Percentiles rank a stretch among this genome's conserved stretches.
phyloP scores from a whole-genome alignment of 2,888 invertebrate species.

The Leucoma salicis region DNA sequence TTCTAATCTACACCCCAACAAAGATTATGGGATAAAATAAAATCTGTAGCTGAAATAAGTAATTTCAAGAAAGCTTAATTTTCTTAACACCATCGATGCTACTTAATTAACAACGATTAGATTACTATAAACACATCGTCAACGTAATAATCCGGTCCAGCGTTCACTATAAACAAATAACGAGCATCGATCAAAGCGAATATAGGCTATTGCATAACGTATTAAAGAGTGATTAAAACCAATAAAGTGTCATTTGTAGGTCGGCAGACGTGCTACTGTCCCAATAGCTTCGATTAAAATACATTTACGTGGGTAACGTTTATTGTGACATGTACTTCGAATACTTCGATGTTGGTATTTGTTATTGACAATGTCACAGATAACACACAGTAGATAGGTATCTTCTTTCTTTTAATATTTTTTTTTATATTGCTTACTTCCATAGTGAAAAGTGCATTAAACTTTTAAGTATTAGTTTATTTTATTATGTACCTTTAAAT shows the following conservation, averaged over 20 bases:
- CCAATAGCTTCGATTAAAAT: conserved; percentile 32
- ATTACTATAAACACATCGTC: conserved; percentile 10
- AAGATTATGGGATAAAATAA: no score
- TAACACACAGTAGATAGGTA: no score
- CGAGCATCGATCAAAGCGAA: conserved; percentile 10
- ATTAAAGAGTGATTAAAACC: conserved; percentile 27
- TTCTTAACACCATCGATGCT: background rate
- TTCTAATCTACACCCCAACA: no score
- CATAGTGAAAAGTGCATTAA: no score
- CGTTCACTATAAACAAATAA: conserved; percentile 10
- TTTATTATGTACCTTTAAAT: no score
- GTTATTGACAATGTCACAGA: no score
- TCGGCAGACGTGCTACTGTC: conserved; percentile 28
- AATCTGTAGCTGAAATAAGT: no score
- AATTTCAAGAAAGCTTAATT: no score
- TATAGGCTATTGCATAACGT: conserved; percentile 23
- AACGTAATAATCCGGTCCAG: conserved; percentile 5
- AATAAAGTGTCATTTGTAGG: conserved; percentile 33
- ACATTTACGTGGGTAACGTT: conserved; percentile 14
- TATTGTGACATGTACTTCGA: conserved; percentile 10
- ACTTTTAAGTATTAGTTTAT: no score
- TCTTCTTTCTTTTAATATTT: no score
- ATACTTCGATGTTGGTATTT: no score
- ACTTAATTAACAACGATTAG: conserved; percentile 2
- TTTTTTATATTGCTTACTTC: no score